Base-by-base conservation (phyloP, 2,113 vertebrate species). In the Solea solea region DNA sequence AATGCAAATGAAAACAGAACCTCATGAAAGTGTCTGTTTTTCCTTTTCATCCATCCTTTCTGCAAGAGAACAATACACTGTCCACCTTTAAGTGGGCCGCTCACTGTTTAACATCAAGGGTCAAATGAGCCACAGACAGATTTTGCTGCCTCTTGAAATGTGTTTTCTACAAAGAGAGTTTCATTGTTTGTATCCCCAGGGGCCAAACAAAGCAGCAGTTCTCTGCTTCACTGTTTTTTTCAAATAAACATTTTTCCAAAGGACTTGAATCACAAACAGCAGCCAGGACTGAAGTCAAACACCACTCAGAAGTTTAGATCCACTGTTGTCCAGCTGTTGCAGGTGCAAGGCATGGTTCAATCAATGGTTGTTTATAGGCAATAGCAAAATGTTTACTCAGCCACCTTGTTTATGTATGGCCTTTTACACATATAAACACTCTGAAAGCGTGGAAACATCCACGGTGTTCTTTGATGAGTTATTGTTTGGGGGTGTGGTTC, bases 241-340 rank as follows among this genome's bases (percentile, higher is more conserved):
- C 64, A 86, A 90, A 90, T 90, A 90, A 91, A 91, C 86, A 91
- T 84, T 83, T 88, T 90, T 88, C 79, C 80, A 86, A 83, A 89
- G 86, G 84, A 90, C 84, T 78, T 81, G 72, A 88, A 88, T 89
- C 84, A 80, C 80, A 90, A 90, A 88, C 89, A 86, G 88, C 89
- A 91, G 88, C 90, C 68, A 40, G 66, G 61, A 81, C 70, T 81
- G 64, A 64, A 91, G 83, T 90, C 90, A 89, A 89, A 89, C 89
- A 89, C 50, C 84, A 84, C 88, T 88, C 80, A 53, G 64, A 69
- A 55, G 70, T 69, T 85, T 77, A 39, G 74, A 74, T 69, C 72
- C 78, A 67, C 56, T 58, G 53, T 68, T 61, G 21, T 84, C 65
- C 86, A 87, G 76, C 77, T 81, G 85, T 81, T 90, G 84, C 86